A percentile compares a stretch with the other conserved stretches of the same genome.
phyloP scores from a whole-genome alignment of 2,888 invertebrate genomes.

The Phlogophora meticulosa region DNA sequence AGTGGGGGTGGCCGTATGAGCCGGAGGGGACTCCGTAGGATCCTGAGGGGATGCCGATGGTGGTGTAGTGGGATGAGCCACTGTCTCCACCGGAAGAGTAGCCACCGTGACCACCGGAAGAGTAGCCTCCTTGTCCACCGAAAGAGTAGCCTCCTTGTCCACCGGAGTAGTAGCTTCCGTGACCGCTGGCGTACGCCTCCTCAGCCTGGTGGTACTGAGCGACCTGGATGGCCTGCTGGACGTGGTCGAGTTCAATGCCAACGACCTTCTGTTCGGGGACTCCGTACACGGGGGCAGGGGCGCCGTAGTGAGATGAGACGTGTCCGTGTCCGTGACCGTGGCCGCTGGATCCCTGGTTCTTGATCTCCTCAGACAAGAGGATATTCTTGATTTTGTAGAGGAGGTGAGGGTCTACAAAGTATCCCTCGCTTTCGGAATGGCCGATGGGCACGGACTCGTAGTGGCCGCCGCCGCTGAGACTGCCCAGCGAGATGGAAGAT shows the following conservation, averaged over 20 bases:
- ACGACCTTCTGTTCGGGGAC: conserved; percentile 93
- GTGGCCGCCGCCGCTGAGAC: conserved; percentile 93
- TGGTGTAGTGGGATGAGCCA: conserved; percentile 76
- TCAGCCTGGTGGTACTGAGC: conserved; percentile 95
- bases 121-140: conserved; percentile 76
- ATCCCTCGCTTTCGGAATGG: conserved; percentile 94
- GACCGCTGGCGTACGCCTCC: conserved; percentile 86
- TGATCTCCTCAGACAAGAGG: conserved; percentile 94
- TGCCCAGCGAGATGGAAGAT: conserved; percentile 91
- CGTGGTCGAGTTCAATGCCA: conserved; percentile 96
- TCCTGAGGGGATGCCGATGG: conserved; percentile 87
- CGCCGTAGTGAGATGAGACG: conserved; percentile 93
- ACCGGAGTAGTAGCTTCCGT: conserved; percentile 79
- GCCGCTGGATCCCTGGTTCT: conserved; percentile 88
- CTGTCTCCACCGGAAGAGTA: conserved; percentile 78
- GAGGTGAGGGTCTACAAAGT: conserved; percentile 95
- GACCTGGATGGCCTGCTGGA: conserved; percentile 96
- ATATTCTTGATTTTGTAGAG: conserved; percentile 96
- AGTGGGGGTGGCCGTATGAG: conserved; percentile 87
- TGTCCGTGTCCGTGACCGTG: conserved; percentile 81
- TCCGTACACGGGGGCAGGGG: conserved; percentile 93
- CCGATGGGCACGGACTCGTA: conserved; percentile 95
- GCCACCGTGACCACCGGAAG: conserved; percentile 77
- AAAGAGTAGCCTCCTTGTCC: conserved; percentile 75
- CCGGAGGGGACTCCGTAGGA: conserved; percentile 88